Evolutionary conservation across 2,797 vertebrate genomes (phyloP).

Genomic region (Melanotaenia pygmaea): DNA sequence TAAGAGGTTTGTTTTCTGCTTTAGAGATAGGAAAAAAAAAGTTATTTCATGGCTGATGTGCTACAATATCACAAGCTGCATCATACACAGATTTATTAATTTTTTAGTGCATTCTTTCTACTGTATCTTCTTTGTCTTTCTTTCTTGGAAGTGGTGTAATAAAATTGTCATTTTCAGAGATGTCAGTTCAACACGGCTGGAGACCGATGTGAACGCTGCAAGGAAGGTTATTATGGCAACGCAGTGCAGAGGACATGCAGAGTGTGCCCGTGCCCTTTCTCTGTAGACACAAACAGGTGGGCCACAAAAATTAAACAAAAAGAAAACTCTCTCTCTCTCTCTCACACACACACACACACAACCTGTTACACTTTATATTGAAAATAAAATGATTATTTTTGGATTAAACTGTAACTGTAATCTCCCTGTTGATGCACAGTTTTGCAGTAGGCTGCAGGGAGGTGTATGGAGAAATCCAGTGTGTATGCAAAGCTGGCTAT

Average conservation of each 20-base stretch:
- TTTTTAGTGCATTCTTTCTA: background rate
- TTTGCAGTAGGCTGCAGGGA: slow-evolving; percentile 90
- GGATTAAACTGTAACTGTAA: slow-evolving; percentile 8
- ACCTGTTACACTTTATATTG: background rate
- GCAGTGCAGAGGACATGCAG: slow-evolving; percentile 83
- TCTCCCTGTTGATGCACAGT: slow-evolving; percentile 71
- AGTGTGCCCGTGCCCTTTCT: slow-evolving; percentile 89
- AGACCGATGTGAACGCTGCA: slow-evolving; percentile 90
- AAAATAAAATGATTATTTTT: background rate
- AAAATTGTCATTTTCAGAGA: slow-evolving; percentile 79
- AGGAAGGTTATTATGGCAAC: slow-evolving; percentile 89
- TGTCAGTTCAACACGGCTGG: slow-evolving; percentile 91
- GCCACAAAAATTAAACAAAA: slow-evolving; percentile 9
- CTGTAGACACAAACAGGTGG: slow-evolving; percentile 85
- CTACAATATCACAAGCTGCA: background rate
- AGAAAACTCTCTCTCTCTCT: background rate
- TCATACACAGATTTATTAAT: background rate
- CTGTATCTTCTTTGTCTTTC: background rate
- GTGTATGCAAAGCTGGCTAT: slow-evolving; percentile 91
- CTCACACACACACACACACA: background rate
- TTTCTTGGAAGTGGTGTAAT: slow-evolving; percentile 18
- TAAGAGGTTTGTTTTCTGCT: slow-evolving; percentile 11
- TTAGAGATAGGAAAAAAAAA: slow-evolving; percentile 1
- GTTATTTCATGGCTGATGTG: background rate
- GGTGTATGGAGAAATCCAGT: slow-evolving; percentile 81